Conservation (phyloP, 2,113 vertebrate genomes). For the Centropus unirufus region DNA sequence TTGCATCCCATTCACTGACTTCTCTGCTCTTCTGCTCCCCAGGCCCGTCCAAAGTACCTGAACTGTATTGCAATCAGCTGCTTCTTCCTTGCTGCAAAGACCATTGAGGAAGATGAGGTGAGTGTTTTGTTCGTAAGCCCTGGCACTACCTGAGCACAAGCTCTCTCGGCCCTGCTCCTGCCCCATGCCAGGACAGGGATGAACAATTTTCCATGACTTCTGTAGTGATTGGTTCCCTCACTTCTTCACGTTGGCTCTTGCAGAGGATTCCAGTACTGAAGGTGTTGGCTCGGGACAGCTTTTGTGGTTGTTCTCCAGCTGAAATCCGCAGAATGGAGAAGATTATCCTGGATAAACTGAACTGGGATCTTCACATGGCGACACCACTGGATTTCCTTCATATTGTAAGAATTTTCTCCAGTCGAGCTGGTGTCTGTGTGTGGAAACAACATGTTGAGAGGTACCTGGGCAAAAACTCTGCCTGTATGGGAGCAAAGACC, state of each 20-base stretch:
- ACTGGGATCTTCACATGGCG: conserved; percentile 94
- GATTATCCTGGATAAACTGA: conserved; percentile 95
- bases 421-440: background rate
- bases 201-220: background rate
- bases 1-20: background rate
- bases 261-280: conserved; percentile 92
- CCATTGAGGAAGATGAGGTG: conserved; percentile 97
- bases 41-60: conserved; percentile 98
- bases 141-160: accelerated
- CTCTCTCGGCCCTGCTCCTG: background rate
- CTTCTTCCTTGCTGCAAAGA: conserved; percentile 96
- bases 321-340: conserved; percentile 97
- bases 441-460: background rate
- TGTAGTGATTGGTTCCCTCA: accelerated
- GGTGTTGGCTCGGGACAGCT: conserved; percentile 88
- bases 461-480: background rate
- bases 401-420: conserved; percentile 79
- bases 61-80: conserved; percentile 97
- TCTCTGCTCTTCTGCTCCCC: background rate
- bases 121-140: background rate
- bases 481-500: background rate
- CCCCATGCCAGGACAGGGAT: background rate
- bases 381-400: conserved; percentile 97
- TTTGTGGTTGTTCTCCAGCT: conserved; percentile 93
- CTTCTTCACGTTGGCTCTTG: background rate